Percentiles rank a stretch among this genome's conserved stretches.
Evolutionary conservation across 1,140 invertebrate genomes (phyloP).

Genomic region (Pseudomyrmex gracilis): DNA sequence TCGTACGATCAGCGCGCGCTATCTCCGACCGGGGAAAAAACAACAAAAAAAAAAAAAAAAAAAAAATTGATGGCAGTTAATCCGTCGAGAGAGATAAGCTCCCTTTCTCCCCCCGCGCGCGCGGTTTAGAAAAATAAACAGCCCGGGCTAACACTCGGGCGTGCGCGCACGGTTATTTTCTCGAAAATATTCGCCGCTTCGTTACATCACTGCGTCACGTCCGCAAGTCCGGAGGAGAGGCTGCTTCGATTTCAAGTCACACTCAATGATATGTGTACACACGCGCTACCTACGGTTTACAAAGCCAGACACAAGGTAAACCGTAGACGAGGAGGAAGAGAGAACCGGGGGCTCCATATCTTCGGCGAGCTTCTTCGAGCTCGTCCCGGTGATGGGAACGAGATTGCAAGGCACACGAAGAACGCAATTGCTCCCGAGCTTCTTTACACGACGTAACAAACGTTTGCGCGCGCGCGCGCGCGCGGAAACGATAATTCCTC

Average conservation of each 20-base stretch:
- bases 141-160: not conserved
- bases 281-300: constrained; percentile 70
- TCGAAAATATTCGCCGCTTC: constrained; percentile 62
- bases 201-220: constrained; percentile 69
- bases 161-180: not conserved
- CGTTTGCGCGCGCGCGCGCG: not conserved
- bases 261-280: constrained; percentile 77
- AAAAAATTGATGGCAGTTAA: constrained; percentile 53
- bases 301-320: constrained; percentile 73
- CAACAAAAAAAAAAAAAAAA: too few relatives aligned
- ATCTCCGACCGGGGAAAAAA: not conserved
- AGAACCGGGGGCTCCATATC: constrained; percentile 66
- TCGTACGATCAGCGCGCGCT: constrained; percentile 39
- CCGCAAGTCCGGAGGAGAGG: not conserved
- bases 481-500: not conserved
- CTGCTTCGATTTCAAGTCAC: constrained; percentile 76
- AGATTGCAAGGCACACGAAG: constrained; percentile 5
- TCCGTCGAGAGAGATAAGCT: not conserved
- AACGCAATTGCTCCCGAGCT: not conserved
- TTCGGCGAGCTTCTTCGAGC: constrained; percentile 41
- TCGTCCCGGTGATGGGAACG: constrained; percentile 19
- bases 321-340: not conserved
- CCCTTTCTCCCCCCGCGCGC: too few relatives aligned
- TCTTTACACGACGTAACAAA: not conserved
- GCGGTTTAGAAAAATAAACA: constrained; percentile 57